Evolutionary conservation across 2,797 vertebrate species (phyloP), one percentile per base, ranked within the genome.

Genomic region (Mormyrus hasselquistii): DNA sequence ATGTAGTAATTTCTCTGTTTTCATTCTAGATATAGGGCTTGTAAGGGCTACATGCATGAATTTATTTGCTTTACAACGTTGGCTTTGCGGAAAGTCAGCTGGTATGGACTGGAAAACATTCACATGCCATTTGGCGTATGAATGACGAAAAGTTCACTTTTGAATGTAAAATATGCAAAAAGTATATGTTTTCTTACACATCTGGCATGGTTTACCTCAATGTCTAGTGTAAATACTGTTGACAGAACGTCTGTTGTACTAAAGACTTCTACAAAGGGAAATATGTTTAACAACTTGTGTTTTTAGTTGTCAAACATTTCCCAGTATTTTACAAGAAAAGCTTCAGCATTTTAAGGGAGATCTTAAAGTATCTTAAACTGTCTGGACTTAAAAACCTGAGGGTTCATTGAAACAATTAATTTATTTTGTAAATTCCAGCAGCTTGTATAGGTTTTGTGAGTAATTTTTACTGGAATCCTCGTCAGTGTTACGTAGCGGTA

Each of bases 151-250:
- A 47, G 29, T 90, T 91, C 87, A 73, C 91, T 92, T 88, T 91
- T 93, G 93, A 95, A 95, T 95, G 94, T 95, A 92, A 88, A 88
- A 86, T 79, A 83, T 85, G 57, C 76, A 55, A 65, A 73, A 16
- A 19, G 62, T 88, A 79, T 88, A 12, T 79, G 47, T 90, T 87
- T 88, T 89, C 25, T 49, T 79, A 52, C 83, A 79, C 88, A 62
- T 89, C 65, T 89, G 88, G 89, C 86, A 52, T 84, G 57, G 84
- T 73, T 65, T 89, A 89, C 88, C 52, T 90, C 82, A 86, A 1
- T 88, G 89, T 90, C 55, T 88, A 89, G 89, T 90, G 89, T 90
- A 89, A 88, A 90, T 86, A 89, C 55, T 83, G 89, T 41, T 79
- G 69, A 59, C 53, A 62, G 82, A 76, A 57, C 50, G 34, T 69